Base-by-base conservation (phyloP, 1,140 invertebrate genomes). In the Chironomus tepperi region DNA sequence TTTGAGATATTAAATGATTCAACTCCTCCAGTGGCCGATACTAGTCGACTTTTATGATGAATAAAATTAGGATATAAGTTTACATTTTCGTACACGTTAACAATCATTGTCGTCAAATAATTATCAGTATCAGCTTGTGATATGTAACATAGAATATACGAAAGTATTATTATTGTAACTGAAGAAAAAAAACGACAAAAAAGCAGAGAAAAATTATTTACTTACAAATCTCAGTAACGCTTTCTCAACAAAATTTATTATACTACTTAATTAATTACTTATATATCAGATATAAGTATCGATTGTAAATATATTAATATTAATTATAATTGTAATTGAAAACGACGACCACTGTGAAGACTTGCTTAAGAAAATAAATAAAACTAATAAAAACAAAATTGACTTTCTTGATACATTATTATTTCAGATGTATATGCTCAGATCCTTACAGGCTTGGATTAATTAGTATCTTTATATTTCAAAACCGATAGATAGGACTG, bases 11-110 rank as follows among this genome's bases (percentile, higher is more conserved):
- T 70, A 21, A 19, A 34, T 5, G 19, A 70, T 18, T 15, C 65
- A 70, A 18, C 65, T 70, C 18, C 18, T 70, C 65, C 65, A 21
- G 16, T 70, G 65, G 65, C 19, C 65, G 65, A 70, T 18, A 70
- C 65, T 70, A 70, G 65, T 70, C 65, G 65, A 57, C n/a, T 57
- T 57, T n/a, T 57, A n/a, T 57, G 12, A 57, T 15, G 47, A 57
- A 34, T 34, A 34, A 57, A n/a, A 57, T 57, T 57, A 57, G 47
- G n/a, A 57, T n/a, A 57, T 57, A 57, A 57, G 47, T n/a, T 57
- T 57, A 15, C 47, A n/a, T n/a, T 57, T n/a, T 15, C 47, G 10
- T 34, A 34, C 24, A 34, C 24, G 24, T 34, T 34, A 34, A 34
- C 5, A 57, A 57, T n/a, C n/a, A 57, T 57, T 15, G 12, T 57